Conservation (phyloP, 2,797 vertebrate genomes). For the Pangasius mekongensis region DNA sequence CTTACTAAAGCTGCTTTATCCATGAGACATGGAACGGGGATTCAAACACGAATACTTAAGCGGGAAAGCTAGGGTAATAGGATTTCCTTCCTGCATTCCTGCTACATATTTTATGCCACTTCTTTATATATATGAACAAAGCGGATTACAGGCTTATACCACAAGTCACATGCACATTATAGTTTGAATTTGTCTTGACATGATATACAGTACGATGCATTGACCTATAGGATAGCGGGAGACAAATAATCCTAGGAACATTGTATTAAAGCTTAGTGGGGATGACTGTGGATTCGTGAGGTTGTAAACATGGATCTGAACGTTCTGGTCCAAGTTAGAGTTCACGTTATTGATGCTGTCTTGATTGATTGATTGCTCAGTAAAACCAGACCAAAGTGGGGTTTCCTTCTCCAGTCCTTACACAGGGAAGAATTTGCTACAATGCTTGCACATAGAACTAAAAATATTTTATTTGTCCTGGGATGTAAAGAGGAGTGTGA, state of each 20-base stretch:
- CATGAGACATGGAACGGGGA: background rate
- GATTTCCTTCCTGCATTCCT: background rate
- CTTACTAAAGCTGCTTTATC: background rate
- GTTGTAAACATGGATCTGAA: slow-evolving; percentile 45
- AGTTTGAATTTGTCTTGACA: background rate
- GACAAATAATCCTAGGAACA: background rate
- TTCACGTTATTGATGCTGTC: background rate
- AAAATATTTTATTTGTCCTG: slow-evolving; percentile 2
- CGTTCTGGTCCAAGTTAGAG: slow-evolving; percentile 33
- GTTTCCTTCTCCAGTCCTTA: background rate
- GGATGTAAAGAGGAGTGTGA: slow-evolving; percentile 35
- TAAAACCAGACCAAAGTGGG: background rate
- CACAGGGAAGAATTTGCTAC: background rate
- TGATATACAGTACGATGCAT: background rate
- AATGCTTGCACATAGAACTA: background rate
- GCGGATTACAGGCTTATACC: background rate
- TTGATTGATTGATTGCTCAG: background rate
- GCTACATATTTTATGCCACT: background rate
- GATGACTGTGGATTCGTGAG: slow-evolving; percentile 53
- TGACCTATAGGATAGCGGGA: background rate
- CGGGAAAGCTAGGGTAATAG: background rate
- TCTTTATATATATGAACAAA: background rate
- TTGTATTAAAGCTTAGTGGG: slow-evolving; percentile 11
- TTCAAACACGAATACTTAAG: slow-evolving; percentile 3
- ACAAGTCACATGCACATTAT: background rate